Percentiles rank a stretch among this genome's conserved stretches.
Conservation (phyloP, 2,888 invertebrate species). For the Cantharis flavilabris region DNA sequence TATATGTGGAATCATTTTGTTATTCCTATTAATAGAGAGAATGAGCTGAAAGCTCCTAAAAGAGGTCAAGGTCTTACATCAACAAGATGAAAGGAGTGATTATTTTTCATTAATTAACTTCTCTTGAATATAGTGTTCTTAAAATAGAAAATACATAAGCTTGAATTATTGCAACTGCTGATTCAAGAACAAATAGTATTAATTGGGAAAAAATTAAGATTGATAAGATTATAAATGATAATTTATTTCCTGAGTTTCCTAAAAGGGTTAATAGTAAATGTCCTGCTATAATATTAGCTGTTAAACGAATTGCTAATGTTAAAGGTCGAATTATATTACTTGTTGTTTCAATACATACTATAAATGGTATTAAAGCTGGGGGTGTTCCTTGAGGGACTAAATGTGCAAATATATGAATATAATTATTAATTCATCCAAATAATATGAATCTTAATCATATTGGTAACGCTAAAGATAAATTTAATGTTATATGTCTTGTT, state of each 20-base stretch:
- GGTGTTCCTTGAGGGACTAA: constrained; percentile 73
- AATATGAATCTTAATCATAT: constrained; percentile 70
- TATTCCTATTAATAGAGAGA: constrained; percentile 62
- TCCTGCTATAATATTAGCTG: constrained; percentile 79
- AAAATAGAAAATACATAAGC: constrained; percentile 69
- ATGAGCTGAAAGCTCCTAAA: constrained; percentile 62
- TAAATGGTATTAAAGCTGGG: constrained; percentile 67
- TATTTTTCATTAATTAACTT: constrained; percentile 65
- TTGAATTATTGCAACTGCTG: constrained; percentile 68
- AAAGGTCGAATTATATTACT: constrained; percentile 73
- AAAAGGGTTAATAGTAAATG: constrained; percentile 69
- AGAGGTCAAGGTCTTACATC: constrained; percentile 67
- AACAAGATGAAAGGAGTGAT: constrained; percentile 68
- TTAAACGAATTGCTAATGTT: constrained; percentile 71
- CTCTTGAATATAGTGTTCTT: constrained; percentile 69
- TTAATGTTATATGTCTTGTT: constrained; percentile 67
- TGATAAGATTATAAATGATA: constrained; percentile 39
- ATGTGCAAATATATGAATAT: constrained; percentile 68
- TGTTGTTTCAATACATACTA: constrained; percentile 76
- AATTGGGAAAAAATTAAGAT: constrained; percentile 55
- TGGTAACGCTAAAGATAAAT: constrained; percentile 63
- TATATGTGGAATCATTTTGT: constrained; percentile 67
- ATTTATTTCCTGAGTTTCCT: constrained; percentile 54
- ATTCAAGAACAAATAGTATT: constrained; percentile 61
- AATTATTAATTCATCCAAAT: constrained; percentile 66